Conservation (phyloP, 1,140 invertebrate genomes). For the Spodoptera litura region DNA sequence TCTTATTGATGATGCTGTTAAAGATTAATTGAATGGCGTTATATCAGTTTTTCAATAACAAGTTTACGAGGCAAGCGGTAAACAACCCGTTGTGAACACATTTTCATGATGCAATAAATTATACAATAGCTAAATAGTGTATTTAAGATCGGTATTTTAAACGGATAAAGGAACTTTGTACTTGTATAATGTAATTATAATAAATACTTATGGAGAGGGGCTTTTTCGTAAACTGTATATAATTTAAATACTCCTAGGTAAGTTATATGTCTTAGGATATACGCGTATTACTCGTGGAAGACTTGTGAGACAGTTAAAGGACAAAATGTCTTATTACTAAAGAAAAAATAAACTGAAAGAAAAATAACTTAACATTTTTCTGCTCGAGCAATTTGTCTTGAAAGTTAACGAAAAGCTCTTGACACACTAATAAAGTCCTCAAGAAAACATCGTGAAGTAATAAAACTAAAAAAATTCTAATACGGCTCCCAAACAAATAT, state of each 20-base stretch:
- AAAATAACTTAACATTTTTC: neutral
- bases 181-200: too few species aligned
- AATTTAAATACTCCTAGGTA: too few species aligned
- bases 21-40: neutral
- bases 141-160: too few species aligned
- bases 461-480: slow-evolving; percentile 37
- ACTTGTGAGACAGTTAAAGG: too few species aligned
- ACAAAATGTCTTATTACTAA: too few species aligned
- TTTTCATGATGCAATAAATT: neutral
- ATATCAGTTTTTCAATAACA: neutral
- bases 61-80: neutral
- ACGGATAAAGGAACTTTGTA: too few species aligned
- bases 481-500: slow-evolving; percentile 42
- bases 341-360: neutral
- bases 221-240: too few species aligned
- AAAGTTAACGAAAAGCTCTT: slow-evolving; percentile 7
- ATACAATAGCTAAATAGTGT: too few species aligned
- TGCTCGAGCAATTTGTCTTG: neutral
- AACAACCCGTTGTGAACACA: neutral
- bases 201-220: too few species aligned
- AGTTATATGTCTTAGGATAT: too few species aligned
- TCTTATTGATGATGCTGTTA: neutral
- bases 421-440: slow-evolving; percentile 28
- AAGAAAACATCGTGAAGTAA: neutral
- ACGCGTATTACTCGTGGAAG: too few species aligned